Percentiles rank a stretch among this genome's conserved stretches.
These are phyloP conservation scores for Plagodis dolabraria DNA, from an alignment of 2,888 invertebrate genomes.

Conservation along the genomic window DNA sequence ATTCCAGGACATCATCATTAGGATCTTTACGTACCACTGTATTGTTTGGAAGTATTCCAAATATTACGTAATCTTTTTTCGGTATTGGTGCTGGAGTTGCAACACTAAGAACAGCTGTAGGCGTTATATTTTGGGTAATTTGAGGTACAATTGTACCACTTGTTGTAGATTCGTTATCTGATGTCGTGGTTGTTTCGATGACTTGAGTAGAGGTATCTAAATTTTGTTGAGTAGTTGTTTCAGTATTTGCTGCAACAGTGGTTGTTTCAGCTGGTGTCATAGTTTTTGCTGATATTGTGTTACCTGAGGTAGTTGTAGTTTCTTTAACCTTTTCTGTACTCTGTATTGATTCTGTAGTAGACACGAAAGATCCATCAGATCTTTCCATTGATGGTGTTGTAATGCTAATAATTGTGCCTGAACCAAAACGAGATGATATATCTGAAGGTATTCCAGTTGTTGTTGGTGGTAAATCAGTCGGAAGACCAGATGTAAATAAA, in stretches of 20 bases:
- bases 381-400: slow-evolving; percentile 14
- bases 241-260: slow-evolving; percentile 21
- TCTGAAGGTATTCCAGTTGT: slow-evolving; percentile 33
- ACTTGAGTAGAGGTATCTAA: slow-evolving; percentile 48
- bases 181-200: slow-evolving; percentile 52
- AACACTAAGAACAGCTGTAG: slow-evolving; percentile 50
- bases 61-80: slow-evolving; percentile 89
- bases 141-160: slow-evolving; percentile 38
- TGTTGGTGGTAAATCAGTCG: slow-evolving; percentile 27
- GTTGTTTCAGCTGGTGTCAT: slow-evolving; percentile 37
- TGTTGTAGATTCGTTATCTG: slow-evolving; percentile 47
- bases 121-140: slow-evolving; percentile 53
- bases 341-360: slow-evolving; percentile 41
- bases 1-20: slow-evolving; percentile 87
- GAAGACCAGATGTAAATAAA: background rate
- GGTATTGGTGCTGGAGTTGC: slow-evolving; percentile 66
- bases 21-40: slow-evolving; percentile 91
- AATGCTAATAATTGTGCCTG: slow-evolving; percentile 11
- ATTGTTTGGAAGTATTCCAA: slow-evolving; percentile 91
- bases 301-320: slow-evolving; percentile 28
- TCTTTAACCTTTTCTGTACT: slow-evolving; percentile 15
- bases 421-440: slow-evolving; percentile 32
- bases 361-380: slow-evolving; percentile 22
- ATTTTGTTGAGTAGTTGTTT: slow-evolving; percentile 44
- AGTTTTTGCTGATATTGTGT: slow-evolving; percentile 19